Evolutionary conservation across 53 echinoderm and acorn worm species (phyloP), one percentile per base, ranked within the genome.

Genomic region (Echinometra lucunter): DNA sequence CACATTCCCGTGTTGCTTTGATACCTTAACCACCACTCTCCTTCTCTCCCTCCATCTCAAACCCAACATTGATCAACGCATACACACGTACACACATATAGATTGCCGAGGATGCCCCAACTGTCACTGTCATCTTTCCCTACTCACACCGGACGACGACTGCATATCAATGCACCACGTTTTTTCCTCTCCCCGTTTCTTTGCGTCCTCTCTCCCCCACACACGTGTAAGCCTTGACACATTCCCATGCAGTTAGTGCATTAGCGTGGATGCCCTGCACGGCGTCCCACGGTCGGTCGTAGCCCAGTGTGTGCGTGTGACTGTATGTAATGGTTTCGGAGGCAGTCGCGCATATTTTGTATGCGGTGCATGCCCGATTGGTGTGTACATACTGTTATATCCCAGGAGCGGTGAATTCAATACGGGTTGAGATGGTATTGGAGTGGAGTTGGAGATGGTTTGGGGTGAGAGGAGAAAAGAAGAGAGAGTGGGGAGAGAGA

Each of bases 311-410:
- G 28, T 85, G 85, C 23, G 28, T 85, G 85, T 15, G 63, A 63
- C 63, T 63, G 19, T 82, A 42, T 85, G 47, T n/a, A 28, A 85
- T 85, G 85, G 85, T 85, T 10, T 45, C 2, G 4, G 85, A 47
- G 85, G 85, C 85, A 85, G 49, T 85, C 53, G 85, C 60, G 89
- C 89, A 89, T 89, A 89, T 89, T 88, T 60, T 89, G 89, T 60
- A 89, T 60, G 89, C 60, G 40, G 21, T 89, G 89, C 89, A 89
- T 89, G 89, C 58, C 28, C 35, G 89, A 57, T 89, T 89, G 40
- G 89, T 89, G 89, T 89, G 89, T 58, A 89, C 89, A 89, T 37
- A 89, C 89, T 17, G 60, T 35, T 89, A 49, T 57, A 16, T 89
- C 89, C 58, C 23, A 37, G 89, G 89, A 89, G 89, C 89, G 35